Conservation (phyloP, 2,797 vertebrate genomes). For the Danio jaintianensis region DNA sequence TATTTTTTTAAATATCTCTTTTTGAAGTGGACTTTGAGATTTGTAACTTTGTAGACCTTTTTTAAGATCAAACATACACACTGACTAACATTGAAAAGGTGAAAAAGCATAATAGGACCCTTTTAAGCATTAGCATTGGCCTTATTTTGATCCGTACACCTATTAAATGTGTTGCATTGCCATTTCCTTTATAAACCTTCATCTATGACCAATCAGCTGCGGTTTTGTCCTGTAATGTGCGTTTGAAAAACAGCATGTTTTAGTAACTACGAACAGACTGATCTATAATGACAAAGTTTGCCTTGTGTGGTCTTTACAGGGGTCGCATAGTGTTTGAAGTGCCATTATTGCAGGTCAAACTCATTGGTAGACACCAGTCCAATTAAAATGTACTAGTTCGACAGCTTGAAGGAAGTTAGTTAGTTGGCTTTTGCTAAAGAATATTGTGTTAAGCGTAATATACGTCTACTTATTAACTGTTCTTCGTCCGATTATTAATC, state of each 20-base stretch:
- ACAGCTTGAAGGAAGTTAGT: constrained; percentile 32
- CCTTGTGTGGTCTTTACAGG: constrained; percentile 8
- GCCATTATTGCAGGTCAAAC: constrained; percentile 21
- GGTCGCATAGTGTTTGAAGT: not conserved
- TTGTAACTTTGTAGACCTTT: too few species aligned
- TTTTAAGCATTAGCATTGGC: not conserved
- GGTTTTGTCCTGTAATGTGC: constrained; percentile 10
- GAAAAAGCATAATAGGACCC: too few species aligned
- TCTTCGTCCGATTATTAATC: not conserved
- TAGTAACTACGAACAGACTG: not conserved
- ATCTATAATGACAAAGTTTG: constrained; percentile 15
- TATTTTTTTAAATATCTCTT: too few species aligned
- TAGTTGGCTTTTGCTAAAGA: not conserved
- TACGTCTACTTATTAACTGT: not conserved
- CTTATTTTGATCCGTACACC: not conserved
- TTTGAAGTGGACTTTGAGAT: too few species aligned
- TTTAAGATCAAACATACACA: too few species aligned
- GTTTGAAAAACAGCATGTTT: constrained; percentile 1
- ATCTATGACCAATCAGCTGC: constrained; percentile 13
- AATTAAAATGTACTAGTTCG: constrained; percentile 30
- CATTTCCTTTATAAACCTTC: constrained; percentile 18
- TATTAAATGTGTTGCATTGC: constrained; percentile 37
- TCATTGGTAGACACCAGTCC: constrained; percentile 12
- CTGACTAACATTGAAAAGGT: too few species aligned
- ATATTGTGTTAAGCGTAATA: not conserved